Evolutionary conservation across 2,113 vertebrate species (phyloP).

Genomic region (Pontoporia blainvillei): DNA sequence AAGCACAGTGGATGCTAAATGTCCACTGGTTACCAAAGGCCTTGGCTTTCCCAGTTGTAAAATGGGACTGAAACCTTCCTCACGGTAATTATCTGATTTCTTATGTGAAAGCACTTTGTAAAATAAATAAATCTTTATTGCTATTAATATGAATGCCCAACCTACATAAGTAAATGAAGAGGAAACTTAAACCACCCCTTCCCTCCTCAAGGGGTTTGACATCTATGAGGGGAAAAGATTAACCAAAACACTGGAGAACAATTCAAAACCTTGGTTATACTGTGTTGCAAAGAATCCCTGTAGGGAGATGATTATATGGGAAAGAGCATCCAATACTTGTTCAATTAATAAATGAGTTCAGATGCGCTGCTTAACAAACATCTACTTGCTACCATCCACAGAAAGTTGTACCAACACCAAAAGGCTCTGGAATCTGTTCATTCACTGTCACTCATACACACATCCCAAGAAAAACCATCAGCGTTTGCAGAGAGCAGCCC

Average conservation of each 20-base stretch:
- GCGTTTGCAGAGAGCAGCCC: background rate
- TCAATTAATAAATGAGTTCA: conserved; percentile 17
- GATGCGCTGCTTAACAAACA: background rate
- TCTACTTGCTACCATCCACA: background rate
- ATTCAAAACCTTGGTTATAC: conserved; percentile 6
- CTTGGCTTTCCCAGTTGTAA: background rate
- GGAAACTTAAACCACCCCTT: background rate
- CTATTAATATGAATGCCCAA: background rate
- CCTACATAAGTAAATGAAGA: background rate
- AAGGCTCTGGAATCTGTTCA: conserved; percentile 33
- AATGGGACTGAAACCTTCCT: background rate
- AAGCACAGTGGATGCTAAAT: background rate
- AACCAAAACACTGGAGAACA: conserved; percentile 18
- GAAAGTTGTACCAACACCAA: background rate
- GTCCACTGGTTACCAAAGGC: background rate
- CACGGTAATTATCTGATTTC: background rate
- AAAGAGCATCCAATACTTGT: background rate
- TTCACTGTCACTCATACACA: background rate
- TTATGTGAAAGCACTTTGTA: background rate
- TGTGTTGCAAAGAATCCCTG: background rate
- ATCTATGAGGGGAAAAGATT: conserved; percentile 16
- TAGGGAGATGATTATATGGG: background rate
- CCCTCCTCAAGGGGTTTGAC: background rate
- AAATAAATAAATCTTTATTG: conserved; percentile 22
- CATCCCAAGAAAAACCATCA: background rate